Evolutionary conservation across 2,797 vertebrate species (phyloP), one percentile per base, ranked within the genome.

Genomic region (Molossus alvarezi): DNA sequence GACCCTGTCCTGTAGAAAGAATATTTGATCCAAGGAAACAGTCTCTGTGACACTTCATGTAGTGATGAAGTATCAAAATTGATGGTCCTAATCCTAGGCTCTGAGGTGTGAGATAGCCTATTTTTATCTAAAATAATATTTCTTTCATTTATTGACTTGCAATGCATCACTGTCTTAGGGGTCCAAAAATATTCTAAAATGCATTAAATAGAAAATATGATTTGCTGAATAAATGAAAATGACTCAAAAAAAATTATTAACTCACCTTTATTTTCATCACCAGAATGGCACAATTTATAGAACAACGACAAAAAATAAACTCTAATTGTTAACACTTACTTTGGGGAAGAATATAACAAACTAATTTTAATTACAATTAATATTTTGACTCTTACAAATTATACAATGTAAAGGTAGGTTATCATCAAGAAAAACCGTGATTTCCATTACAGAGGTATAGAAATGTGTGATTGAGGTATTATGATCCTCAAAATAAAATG

Each of bases 151-250:
- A 51, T 60, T 65, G 65, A 15, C 23, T 93, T 83, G 3, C 37
- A 48, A 21, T 81, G 15, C 27, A 81, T 90, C 82, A 48, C 14
- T 90, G 23, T 88, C 27, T 51, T 81, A 71, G 23, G 69, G 17
- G 65, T 37, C 9, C 8, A 45, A 67, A 92, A 86, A 13, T 51
- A 80, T 65, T 81, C 1, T 62, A 37, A 76, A 65, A 33, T 51
- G 53, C 25, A 81, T 84, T 94, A 84, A 94, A 76, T 12, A 91
- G 37, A 85, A 96, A 88, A 76, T 48, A 2, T 29, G 64, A 37
- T 58, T 45, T 95, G 13, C 18, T 84, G 84, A 90, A 73, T 11
- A 69, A 83, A 53, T 75, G 15, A 64, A 64, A 71, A 90, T 45
- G 33, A 72, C 48, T 88, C 62, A 48, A 29, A 33, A 33, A 20